Conservation (phyloP, 1,140 invertebrate genomes). For the Coboldia fuscipes region DNA sequence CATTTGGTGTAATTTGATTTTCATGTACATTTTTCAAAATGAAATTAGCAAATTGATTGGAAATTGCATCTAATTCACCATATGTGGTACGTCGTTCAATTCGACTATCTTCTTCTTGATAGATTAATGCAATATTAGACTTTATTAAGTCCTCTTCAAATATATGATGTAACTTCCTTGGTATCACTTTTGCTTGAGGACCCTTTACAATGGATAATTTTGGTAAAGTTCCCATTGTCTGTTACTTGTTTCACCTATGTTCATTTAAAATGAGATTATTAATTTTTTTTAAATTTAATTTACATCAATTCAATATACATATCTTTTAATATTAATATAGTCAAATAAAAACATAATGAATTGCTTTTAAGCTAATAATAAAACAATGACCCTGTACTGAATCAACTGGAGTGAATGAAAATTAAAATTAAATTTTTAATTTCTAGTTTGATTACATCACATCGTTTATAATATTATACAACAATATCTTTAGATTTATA, state of each 20-base stretch:
- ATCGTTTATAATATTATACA: too few species aligned
- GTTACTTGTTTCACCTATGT: not conserved
- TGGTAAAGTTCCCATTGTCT: conserved; percentile 37
- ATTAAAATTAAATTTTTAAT: too few species aligned
- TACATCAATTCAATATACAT: too few species aligned
- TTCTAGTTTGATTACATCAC: too few species aligned
- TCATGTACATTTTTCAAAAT: conserved; percentile 23
- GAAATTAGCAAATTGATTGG: conserved; percentile 33
- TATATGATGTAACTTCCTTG: conserved; percentile 27
- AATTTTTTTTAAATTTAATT: too few species aligned
- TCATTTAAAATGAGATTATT: too few species aligned
- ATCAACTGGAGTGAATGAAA: too few species aligned
- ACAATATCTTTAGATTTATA: too few species aligned
- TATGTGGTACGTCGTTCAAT: conserved; percentile 25
- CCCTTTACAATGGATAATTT: conserved; percentile 38
- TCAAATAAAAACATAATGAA: too few species aligned
- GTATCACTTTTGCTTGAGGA: conserved; percentile 16
- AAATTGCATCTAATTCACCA: conserved; percentile 29
- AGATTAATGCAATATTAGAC: conserved; percentile 26
- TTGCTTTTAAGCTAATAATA: too few species aligned
- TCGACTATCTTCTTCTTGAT: conserved; percentile 26
- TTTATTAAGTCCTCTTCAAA: conserved; percentile 21
- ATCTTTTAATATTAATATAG: too few species aligned
- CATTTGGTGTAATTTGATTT: conserved; percentile 23
- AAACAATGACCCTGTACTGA: too few species aligned